Evolutionary conservation across 2,888 invertebrate species (phyloP), one percentile per base, ranked within the genome.

Genomic region (Agapetus fuscipes): DNA sequence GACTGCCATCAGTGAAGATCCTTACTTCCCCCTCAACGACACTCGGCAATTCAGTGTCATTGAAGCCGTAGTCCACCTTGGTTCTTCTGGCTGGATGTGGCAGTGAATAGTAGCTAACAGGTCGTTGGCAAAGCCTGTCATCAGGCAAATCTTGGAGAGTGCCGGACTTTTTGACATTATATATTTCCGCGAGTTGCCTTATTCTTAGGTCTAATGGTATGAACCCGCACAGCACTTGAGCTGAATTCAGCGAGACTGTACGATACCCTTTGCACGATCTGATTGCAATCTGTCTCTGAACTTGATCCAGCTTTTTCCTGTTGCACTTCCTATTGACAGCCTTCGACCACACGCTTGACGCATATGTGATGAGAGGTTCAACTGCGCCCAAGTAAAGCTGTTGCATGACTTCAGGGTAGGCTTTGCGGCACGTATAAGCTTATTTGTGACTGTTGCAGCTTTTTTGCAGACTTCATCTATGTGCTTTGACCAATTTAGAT

Each of bases 231-330:
- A 34, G 13, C 3, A 17, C 34, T 12, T 34, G 30, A 3, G 27
- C 24, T 4, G 36, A 36, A 3, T 16, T 36, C 7, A 30, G n/a
- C 4, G 36, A 30, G n/a, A 11, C 17, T 2, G 36, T 30, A 11
- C 36, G 10, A 20, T 36, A 36, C 2, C 20, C 30, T 14, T 36
- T 29, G 36, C 30, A 29, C n/a, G 17, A 20, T 30, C 20, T 29
- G 9, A 30, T 36, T 14, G 27, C 36, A n/a, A 36, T 14, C 3
- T 16, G 10, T 24, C 36, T 17, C n/a, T 36, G 30, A 4, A 30
- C 16, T 24, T 24, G 17, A 9, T 36, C 14, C 3, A 36, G 20
- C 27, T 30, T 30, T 10, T 10, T 17, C 20, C 10, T 10, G 1
- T 17, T 24, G 3, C 15, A 25, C 16, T 36, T 36, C 14, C 20